phyloP scores from a whole-genome alignment of 2,113 vertebrate species.

The Phodopus roborovskii region DNA sequence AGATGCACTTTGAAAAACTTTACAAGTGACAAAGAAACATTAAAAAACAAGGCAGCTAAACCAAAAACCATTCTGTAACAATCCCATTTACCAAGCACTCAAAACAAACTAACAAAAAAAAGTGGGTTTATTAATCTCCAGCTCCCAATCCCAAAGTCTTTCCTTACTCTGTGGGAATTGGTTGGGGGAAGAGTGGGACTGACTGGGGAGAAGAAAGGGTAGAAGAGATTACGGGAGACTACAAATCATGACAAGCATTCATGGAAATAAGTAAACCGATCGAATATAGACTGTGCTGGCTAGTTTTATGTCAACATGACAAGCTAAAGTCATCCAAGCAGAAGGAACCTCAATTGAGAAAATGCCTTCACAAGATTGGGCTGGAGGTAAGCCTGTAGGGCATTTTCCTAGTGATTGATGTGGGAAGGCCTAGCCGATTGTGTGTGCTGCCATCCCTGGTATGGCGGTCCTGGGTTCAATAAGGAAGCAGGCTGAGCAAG shows the following conservation, averaged over 20 bases:
- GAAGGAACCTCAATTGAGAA: background rate
- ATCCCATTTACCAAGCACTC: background rate
- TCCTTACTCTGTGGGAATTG: background rate
- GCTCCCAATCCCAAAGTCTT: background rate
- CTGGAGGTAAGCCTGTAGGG: background rate
- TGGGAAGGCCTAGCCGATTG: background rate
- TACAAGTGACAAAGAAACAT: constrained; percentile 39
- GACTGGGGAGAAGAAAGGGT: background rate
- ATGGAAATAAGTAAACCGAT: constrained; percentile 29
- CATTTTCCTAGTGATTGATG: background rate
- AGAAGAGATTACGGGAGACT: background rate
- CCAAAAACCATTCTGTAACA: constrained; percentile 2
- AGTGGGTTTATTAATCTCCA: background rate
- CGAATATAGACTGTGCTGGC: background rate
- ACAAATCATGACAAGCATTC: constrained; percentile 17
- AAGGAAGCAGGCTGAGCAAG: background rate
- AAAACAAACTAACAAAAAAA: background rate
- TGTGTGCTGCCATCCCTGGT: background rate
- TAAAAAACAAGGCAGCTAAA: constrained; percentile 23
- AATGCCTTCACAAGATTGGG: background rate
- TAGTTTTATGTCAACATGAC: background rate
- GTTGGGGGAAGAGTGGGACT: background rate
- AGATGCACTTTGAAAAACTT: constrained; percentile 34
- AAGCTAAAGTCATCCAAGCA: background rate
- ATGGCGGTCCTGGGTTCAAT: background rate